A percentile compares a stretch with the other conserved stretches of the same genome.
Evolutionary conservation across 1,140 invertebrate genomes (phyloP).

Genomic region (Drosophila ficusphila): DNA sequence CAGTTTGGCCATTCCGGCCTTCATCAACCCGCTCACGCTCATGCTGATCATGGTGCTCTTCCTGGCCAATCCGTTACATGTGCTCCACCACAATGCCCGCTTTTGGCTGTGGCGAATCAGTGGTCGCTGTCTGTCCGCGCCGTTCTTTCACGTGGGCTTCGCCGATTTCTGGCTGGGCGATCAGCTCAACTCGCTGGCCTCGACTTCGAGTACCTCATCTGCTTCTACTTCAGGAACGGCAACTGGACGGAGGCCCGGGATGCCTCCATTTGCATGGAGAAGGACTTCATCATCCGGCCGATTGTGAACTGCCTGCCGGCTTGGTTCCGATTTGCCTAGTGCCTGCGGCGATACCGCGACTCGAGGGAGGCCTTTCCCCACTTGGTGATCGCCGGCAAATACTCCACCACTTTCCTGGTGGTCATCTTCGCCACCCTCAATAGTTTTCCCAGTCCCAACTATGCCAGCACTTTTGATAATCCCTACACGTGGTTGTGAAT

Average conservation of each 20-base stretch:
- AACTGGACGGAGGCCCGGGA: conserved; percentile 88
- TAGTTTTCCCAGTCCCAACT: conserved; percentile 87
- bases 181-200: conserved; percentile 97
- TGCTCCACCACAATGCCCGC: conserved; percentile 96
- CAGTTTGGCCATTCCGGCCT: conserved; percentile 94
- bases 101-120: conserved; percentile 92
- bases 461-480: conserved; percentile 88
- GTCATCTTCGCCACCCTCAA: conserved; percentile 93
- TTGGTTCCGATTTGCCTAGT: conserved; percentile 99
- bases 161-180: conserved; percentile 99
- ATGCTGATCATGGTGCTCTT: conserved; percentile 95
- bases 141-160: conserved; percentile 98
- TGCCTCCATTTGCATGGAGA: conserved; percentile 87
- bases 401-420: conserved; percentile 98
- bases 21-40: conserved; percentile 94
- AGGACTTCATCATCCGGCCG: conserved; percentile 88
- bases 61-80: conserved; percentile 95
- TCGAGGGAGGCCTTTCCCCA: conserved; percentile 97
- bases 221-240: conserved; percentile 91
- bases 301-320: conserved; percentile 96
- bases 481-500: conserved; percentile 94
- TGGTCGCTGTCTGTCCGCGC: conserved; percentile 93
- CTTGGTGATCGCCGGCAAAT: conserved; percentile 98
- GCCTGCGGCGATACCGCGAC: conserved; percentile 96
- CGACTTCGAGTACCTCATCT: conserved; percentile 97